Evolutionary conservation across 1,140 invertebrate species (phyloP), one percentile per base, ranked within the genome.

Genomic region (Dufourea novaeangliae): DNA sequence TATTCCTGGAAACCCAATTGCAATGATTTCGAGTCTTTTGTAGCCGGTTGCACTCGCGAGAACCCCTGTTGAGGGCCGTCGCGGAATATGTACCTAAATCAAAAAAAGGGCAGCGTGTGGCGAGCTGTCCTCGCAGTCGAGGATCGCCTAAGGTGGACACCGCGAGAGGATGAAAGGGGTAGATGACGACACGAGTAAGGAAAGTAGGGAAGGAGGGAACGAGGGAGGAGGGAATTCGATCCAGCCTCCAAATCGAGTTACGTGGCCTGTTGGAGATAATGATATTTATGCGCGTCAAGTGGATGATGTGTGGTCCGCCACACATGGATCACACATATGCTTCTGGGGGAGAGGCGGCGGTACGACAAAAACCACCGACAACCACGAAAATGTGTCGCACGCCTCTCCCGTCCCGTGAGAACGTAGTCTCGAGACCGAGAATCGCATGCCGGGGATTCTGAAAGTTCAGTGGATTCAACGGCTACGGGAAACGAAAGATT

Each of bases 211-310:
- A 25, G 44, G 57, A 20, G 39, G 22, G 56, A 50, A 78, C n/a
- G 61, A 63, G 22, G 39, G 50, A 37, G 32, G 69, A 39, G 78
- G 50, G 61, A 63, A 59, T 71, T 78, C 75, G 83, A 85, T 85
- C 72, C 70, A n/a, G 57, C 52, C 62, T 78, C 44, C 57, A 87
- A 87, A 87, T 87, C 85, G 72, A 87, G 79, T 86, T 84, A 86
- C 82, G 57, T 69, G 82, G 76, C 76, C 82, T 80, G 85, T 74
- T 87, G 82, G 85, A 87, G 82, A 84, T 87, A 87, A 87, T 86
- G 85, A 86, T 87, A 87, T 86, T 87, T 87, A 87, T 87, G 85
- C 85, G 82, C 82, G 82, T 86, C 78, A 82, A 86, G 81, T 78
- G 80, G 86, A 81, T 72, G 79, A 86, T 77, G 75, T 73, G 83